phyloP scores from a whole-genome alignment of 2,797 vertebrate species.

The Phaenicophaeus curvirostris region DNA sequence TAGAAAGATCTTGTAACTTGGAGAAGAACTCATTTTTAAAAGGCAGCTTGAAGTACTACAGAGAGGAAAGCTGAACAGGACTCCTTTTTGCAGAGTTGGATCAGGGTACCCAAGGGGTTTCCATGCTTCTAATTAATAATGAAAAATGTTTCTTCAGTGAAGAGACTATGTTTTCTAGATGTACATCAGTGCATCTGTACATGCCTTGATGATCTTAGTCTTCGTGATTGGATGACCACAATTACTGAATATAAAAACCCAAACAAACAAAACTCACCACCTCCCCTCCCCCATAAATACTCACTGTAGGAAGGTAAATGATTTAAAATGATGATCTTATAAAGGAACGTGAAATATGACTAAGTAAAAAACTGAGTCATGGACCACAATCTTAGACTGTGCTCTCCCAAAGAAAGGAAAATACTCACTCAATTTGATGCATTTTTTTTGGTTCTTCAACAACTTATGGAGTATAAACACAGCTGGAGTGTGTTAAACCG shows the following conservation, averaged over 20 bases:
- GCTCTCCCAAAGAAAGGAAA: background rate
- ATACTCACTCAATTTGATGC: background rate
- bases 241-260: background rate
- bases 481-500: background rate
- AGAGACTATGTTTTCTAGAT: background rate
- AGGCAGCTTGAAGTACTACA: background rate
- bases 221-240: background rate
- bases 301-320: background rate
- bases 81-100: background rate
- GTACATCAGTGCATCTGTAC: background rate
- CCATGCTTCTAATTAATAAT: background rate
- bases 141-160: background rate
- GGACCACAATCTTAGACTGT: background rate
- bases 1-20: background rate
- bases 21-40: background rate
- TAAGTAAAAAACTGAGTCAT: background rate
- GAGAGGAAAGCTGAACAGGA: background rate
- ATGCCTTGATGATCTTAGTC: background rate
- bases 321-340: background rate
- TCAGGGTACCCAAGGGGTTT: background rate
- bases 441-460: background rate
- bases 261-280: background rate
- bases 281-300: accelerated
- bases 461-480: background rate
- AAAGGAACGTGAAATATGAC: background rate